A percentile compares a stretch with the other conserved stretches of the same genome.
Conservation (phyloP, 2,797 vertebrate species). For the Yasuhikotakia modesta region DNA sequence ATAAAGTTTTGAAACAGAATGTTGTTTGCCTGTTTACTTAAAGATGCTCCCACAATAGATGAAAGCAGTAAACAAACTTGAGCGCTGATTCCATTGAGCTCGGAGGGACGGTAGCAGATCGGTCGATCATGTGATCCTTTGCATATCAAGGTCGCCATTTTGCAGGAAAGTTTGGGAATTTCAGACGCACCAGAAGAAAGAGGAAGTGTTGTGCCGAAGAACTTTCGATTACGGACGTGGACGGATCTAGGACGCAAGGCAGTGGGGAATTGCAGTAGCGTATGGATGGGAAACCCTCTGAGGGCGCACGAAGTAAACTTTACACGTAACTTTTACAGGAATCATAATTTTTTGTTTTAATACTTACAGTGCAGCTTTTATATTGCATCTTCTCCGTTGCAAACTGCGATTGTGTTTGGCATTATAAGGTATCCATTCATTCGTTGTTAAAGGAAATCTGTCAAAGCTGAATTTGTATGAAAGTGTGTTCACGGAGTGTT, state of each 20-base stretch:
- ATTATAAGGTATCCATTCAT: slow-evolving; percentile 35
- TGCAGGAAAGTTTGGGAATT: slow-evolving; percentile 84
- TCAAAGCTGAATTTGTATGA: slow-evolving; percentile 5
- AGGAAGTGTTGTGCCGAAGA: slow-evolving; percentile 55
- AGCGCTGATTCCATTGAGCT: slow-evolving; percentile 62
- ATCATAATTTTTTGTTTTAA: slow-evolving; percentile 24
- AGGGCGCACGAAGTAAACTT: slow-evolving; percentile 49
- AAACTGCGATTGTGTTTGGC: background rate
- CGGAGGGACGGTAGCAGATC: slow-evolving; percentile 50
- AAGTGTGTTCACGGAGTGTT: background rate
- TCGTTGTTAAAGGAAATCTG: slow-evolving; percentile 11
- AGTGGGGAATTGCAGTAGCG: background rate
- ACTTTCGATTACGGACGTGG: slow-evolving; percentile 46
- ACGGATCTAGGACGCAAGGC: background rate
- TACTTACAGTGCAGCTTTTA: slow-evolving; percentile 7
- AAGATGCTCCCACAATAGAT: background rate
- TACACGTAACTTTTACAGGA: slow-evolving; percentile 14
- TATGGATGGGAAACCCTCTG: background rate
- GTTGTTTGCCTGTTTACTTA: too few species aligned
- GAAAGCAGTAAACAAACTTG: slow-evolving; percentile 23
- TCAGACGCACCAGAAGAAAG: slow-evolving; percentile 57
- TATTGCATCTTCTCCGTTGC: background rate
- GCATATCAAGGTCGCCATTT: slow-evolving; percentile 81
- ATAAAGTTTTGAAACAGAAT: background rate
- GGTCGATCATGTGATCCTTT: slow-evolving; percentile 73